phyloP scores from a whole-genome alignment of 2,888 invertebrate genomes.

The Melipona bicolor region DNA sequence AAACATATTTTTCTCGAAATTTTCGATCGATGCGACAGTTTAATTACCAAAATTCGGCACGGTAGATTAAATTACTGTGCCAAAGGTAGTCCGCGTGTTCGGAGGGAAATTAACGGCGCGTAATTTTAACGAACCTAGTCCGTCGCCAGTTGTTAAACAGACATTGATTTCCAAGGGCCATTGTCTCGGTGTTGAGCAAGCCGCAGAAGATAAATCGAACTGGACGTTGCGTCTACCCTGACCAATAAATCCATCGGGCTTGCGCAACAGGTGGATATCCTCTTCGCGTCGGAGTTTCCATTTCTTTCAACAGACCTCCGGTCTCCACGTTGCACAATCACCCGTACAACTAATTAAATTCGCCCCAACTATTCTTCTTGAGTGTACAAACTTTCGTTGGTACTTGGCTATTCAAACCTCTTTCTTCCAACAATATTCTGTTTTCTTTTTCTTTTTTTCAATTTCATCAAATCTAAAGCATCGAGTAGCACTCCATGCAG shows the following conservation, averaged over 20 bases:
- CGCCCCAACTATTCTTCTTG: neutral
- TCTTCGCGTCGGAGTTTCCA: slow-evolving; percentile 54
- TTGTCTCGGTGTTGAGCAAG: slow-evolving; percentile 56
- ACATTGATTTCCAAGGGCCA: slow-evolving; percentile 63
- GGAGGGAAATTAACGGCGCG: neutral
- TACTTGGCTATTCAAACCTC: neutral
- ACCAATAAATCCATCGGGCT: slow-evolving; percentile 61
- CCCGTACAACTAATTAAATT: slow-evolving; percentile 49
- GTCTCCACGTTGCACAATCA: slow-evolving; percentile 38
- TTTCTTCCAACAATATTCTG: too few relatives aligned
- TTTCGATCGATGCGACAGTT: too few relatives aligned
- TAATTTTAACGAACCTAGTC: slow-evolving; percentile 21
- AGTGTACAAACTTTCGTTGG: neutral
- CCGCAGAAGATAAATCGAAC: slow-evolving; percentile 61
- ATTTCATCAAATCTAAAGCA: too few relatives aligned
- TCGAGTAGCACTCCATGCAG: too few relatives aligned
- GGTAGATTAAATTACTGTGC: neutral
- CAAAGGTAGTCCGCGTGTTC: neutral
- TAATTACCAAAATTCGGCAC: neutral
- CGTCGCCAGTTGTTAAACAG: slow-evolving; percentile 37
- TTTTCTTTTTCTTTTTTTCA: too few relatives aligned
- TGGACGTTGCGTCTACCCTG: slow-evolving; percentile 55
- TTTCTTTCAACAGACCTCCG: slow-evolving; percentile 59
- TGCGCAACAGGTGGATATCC: slow-evolving; percentile 68
- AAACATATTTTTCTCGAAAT: too few relatives aligned